Evolutionary conservation across 2,797 vertebrate genomes (phyloP).

Genomic region (Xenentodon cancila): DNA sequence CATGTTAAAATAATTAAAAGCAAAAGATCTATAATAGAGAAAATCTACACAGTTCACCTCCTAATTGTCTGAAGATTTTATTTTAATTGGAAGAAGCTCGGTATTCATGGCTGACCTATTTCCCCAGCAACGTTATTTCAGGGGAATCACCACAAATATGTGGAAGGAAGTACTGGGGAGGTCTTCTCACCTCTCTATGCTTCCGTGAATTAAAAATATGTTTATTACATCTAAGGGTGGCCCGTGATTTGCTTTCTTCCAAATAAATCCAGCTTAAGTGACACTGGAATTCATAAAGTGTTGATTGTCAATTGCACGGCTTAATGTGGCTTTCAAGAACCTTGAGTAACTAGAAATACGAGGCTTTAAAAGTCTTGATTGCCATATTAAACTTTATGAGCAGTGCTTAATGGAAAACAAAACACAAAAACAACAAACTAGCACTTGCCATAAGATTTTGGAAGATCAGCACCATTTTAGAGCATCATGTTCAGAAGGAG

Average conservation of each 20-base stretch:
- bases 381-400: conserved; percentile 33
- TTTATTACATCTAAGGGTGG: conserved; percentile 60
- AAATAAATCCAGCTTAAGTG: conserved; percentile 49
- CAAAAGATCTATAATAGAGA: too few species aligned
- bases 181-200: conserved; percentile 57
- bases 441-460: too few species aligned
- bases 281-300: conserved; percentile 45
- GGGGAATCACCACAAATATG: conserved; percentile 64
- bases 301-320: not conserved
- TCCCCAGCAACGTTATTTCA: conserved; percentile 48
- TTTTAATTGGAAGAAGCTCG: conserved; percentile 49
- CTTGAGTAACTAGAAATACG: conserved; percentile 18
- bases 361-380: conserved; percentile 21
- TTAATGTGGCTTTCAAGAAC: conserved; percentile 28
- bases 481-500: too few species aligned
- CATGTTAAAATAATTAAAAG: not conserved
- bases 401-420: conserved; percentile 42
- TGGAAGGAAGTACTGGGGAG: conserved; percentile 53
- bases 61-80: conserved; percentile 30
- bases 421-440: not conserved
- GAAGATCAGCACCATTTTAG: too few species aligned
- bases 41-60: too few species aligned
- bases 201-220: conserved; percentile 54
- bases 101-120: conserved; percentile 73
- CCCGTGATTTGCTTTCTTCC: conserved; percentile 34